A percentile compares a stretch with the other conserved stretches of the same genome.
Conservation (phyloP, 2,888 invertebrate genomes). For the Stenurella melanura region DNA sequence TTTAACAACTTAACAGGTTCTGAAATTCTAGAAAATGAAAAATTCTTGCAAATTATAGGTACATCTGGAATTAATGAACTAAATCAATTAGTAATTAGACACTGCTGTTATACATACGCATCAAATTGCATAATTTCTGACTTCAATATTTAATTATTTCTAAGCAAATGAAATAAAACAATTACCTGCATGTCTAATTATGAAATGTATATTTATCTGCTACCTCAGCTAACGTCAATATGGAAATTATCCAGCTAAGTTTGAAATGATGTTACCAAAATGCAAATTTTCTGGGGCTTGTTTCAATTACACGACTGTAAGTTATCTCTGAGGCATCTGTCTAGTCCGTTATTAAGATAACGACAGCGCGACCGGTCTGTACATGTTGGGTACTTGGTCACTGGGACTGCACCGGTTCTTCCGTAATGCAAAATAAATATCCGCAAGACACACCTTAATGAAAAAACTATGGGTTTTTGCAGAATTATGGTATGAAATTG, state of each 20-base stretch:
- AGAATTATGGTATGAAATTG: neutral
- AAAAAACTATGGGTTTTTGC: neutral
- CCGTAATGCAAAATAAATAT: slow-evolving; percentile 16
- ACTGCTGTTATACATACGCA: too few species aligned
- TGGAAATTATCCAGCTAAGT: neutral
- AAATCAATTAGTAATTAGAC: too few species aligned
- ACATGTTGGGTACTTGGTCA: slow-evolving; percentile 36
- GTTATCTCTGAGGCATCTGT: slow-evolving; percentile 29
- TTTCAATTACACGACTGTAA: slow-evolving; percentile 18
- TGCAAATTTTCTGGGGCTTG: slow-evolving; percentile 10
- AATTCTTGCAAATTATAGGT: too few species aligned
- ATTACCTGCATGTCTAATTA: neutral
- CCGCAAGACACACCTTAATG: slow-evolving; percentile 13
- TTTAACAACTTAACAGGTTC: too few species aligned
- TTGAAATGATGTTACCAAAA: slow-evolving; percentile 8
- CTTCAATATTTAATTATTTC: too few species aligned
- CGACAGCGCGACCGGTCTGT: slow-evolving; percentile 28
- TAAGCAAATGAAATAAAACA: too few species aligned
- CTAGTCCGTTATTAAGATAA: slow-evolving; percentile 26
- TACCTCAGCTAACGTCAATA: neutral
- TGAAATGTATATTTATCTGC: neutral
- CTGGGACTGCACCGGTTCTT: slow-evolving; percentile 34
- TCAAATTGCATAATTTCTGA: too few species aligned
- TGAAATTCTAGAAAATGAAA: too few species aligned
- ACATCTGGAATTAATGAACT: too few species aligned